phyloP scores from a whole-genome alignment of 2,113 vertebrate genomes.

The Eulemur macaco region DNA sequence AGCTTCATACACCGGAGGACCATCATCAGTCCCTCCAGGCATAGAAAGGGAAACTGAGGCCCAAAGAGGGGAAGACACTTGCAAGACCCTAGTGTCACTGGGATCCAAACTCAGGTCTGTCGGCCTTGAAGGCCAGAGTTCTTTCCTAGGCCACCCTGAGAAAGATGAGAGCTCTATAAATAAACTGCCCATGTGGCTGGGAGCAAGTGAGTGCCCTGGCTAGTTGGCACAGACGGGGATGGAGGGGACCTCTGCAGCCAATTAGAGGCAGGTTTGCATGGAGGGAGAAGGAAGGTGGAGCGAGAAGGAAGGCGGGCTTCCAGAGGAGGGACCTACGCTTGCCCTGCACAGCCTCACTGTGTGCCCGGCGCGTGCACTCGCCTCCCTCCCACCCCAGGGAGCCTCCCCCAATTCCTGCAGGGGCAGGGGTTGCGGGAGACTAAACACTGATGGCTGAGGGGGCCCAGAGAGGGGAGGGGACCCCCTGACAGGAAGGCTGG shows the following conservation, averaged over 20 bases:
- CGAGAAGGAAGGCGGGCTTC: neutral
- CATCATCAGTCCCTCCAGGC: neutral
- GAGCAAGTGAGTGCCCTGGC: slow-evolving; percentile 28
- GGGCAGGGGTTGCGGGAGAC: neutral
- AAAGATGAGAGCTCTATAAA: slow-evolving; percentile 69
- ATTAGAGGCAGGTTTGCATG: slow-evolving; percentile 9
- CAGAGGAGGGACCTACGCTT: neutral
- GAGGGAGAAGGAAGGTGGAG: neutral
- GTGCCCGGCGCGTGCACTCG: too few relatives aligned
- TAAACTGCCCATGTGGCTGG: slow-evolving; percentile 45
- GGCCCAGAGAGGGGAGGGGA: neutral
- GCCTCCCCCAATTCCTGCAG: neutral
- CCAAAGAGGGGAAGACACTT: neutral
- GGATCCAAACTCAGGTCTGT: neutral
- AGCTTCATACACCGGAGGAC: neutral
- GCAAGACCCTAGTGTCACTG: neutral
- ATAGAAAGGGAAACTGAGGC: neutral
- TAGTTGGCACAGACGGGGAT: neutral
- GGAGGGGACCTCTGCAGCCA: neutral
- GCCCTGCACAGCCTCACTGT: neutral
- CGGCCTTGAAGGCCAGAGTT: slow-evolving; percentile 24
- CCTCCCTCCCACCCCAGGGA: neutral
- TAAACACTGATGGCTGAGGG: neutral
- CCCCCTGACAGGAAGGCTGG: neutral
- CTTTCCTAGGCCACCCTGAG: slow-evolving; percentile 55